Evolutionary conservation across 2,113 vertebrate species (phyloP), one percentile per base, ranked within the genome.

Genomic region (Cyprinodon variegatus): DNA sequence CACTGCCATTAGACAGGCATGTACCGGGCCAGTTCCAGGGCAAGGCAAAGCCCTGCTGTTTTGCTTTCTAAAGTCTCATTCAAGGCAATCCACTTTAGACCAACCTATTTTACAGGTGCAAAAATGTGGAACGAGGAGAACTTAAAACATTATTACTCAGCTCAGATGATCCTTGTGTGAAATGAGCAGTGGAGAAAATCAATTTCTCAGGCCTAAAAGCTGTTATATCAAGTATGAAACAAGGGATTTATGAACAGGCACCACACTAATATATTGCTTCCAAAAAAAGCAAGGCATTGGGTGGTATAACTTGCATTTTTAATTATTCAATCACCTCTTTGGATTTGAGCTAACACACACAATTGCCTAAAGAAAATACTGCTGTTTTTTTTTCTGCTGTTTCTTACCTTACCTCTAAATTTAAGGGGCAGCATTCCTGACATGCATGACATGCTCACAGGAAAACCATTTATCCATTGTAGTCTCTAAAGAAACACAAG

Each of bases 1-100:
- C 92, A 87, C 70, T 69, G 76, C 89, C 86, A 91, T 92, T 92
- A 93, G 84, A 90, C 87, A 91, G 90, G 91, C 90, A 93, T 91
- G 91, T 83, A 87, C 53, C 89, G 90, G 91, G 77, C 79, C 1
- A 41, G 45, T 68, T 89, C 86, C 88, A 85, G 88, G 72, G 83
- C 86, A 77, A 77, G 38, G 83, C 50, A 57, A 14, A 20, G 20
- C 50, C 81, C 81, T 82, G 82, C 75, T 68, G 81, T 79, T 64
- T 61, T 39, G 8, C 84, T 84, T 73, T 81, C 83, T 86, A 70
- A 86, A 87, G 76, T 82, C 88, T 72, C 82, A 86, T 87, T 92
- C 80, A 88, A 61, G 72, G 87, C 88, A 91, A 89, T 88, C 85
- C 15, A 89, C 83, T 84, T 84, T 85, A 75, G 64, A 63, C 66